Evolutionary conservation across 2,888 invertebrate genomes (phyloP), one percentile per base, ranked within the genome.

Genomic region (Pyrrhopygopsis socrates): DNA sequence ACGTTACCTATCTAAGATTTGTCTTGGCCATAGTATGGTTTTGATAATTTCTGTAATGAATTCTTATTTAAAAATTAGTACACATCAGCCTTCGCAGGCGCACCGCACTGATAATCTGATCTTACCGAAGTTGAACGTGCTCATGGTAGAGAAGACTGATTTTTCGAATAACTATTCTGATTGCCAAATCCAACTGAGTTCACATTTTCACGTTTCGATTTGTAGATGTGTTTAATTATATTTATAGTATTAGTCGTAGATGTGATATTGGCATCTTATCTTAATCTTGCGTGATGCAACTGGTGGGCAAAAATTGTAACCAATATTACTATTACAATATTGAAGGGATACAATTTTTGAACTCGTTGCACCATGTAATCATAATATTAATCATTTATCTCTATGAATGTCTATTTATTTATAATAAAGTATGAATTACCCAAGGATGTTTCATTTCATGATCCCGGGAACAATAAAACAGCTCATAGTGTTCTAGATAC

Each of bases 131-230:
- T 65, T 80, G 5, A 91, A 95, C 94, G 97, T 96, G 97, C 97
- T 97, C 97, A 97, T 97, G 95, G 95, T 96, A 95, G 95, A 95
- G 95, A 97, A 98, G 98, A 98, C 98, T 98, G 98, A 97, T 97
- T 97, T 96, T 96, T 96, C 95, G 94, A 96, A 96, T 95, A 95
- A 92, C 91, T 90, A 88, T 92, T 89, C 85, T 84, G 86, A 93
- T 94, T 91, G 96, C 96, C 96, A 96, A 97, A 96, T 94, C 83
- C 77, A 94, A 89, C 82, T 91, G 89, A 92, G 88, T 92, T 34
- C 87, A 81, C 88, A 86, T 89, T 94, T 95, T 92, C 91, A 91
- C 82, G 91, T 92, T 60, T 81, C 63, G 38, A 82, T 67, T 76
- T 67, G 24, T 67, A 83, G 65, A 67, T 84, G 58, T 87, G 75